Conservation (phyloP, 2,888 invertebrate genomes). For the Tenthredo amoena region DNA sequence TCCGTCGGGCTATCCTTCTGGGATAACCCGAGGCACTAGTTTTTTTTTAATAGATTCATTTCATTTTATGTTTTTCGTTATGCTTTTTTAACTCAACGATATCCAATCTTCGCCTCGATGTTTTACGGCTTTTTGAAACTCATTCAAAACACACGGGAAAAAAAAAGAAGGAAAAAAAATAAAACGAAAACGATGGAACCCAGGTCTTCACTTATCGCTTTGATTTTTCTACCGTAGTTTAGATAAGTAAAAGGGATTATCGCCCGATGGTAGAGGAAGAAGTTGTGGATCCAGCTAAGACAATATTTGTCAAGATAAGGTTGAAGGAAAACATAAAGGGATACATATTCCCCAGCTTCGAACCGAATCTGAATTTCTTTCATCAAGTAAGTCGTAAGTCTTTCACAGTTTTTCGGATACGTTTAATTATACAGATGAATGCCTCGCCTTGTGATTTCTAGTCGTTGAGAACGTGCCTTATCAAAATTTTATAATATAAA, state of each 20-base stretch:
- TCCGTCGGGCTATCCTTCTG: neutral
- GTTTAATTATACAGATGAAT: too few relatives aligned
- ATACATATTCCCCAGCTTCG: neutral
- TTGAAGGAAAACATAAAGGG: neutral
- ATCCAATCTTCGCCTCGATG: conserved; percentile 21
- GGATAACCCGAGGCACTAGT: conserved; percentile 17
- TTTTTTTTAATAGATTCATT: neutral
- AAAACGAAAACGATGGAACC: conserved; percentile 57
- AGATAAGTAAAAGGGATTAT: conserved; percentile 36
- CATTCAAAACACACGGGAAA: neutral
- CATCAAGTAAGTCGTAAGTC: neutral
- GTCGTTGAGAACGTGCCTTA: neutral
- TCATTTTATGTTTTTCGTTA: conserved; percentile 23
- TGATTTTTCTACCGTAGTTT: conserved; percentile 18
- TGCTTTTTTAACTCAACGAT: neutral
- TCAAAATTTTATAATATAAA: neutral
- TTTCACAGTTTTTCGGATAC: too few relatives aligned
- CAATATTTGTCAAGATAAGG: conserved; percentile 53
- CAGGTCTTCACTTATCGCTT: conserved; percentile 10
- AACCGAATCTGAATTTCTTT: neutral
- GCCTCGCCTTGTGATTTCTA: too few relatives aligned
- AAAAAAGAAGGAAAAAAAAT: conserved; percentile 59
- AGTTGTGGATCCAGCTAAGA: conserved; percentile 38
- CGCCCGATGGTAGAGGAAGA: neutral
- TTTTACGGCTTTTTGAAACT: conserved; percentile 24